These are phyloP conservation scores for Hermetia illucens DNA, from an alignment of 1,140 invertebrate genomes.

Conservation along the genomic window DNA sequence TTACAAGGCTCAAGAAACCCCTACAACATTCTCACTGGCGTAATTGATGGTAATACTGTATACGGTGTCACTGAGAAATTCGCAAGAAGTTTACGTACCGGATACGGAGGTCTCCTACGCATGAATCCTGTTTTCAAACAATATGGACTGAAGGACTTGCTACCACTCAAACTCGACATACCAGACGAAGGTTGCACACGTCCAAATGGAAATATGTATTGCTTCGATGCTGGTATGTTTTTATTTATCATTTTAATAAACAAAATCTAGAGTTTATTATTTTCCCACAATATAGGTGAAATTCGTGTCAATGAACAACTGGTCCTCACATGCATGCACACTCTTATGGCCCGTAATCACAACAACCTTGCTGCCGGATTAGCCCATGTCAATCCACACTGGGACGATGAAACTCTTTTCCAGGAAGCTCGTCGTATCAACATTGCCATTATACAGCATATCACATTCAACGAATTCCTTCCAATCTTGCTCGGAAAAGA, in stretches of 20 bases:
- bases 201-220: slow-evolving; percentile 75
- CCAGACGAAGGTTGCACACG: slow-evolving; percentile 87
- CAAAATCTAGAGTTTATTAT: neutral
- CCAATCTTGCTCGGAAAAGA: slow-evolving; percentile 87
- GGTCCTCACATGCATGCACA: slow-evolving; percentile 81
- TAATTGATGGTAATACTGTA: slow-evolving; percentile 70
- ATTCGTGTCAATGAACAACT: slow-evolving; percentile 89
- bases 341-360: slow-evolving; percentile 75
- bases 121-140: slow-evolving; percentile 82
- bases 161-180: slow-evolving; percentile 78
- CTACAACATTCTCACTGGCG: slow-evolving; percentile 70
- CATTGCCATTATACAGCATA: slow-evolving; percentile 82
- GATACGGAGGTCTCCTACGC: slow-evolving; percentile 60
- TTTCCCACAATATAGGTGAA: slow-evolving; percentile 48
- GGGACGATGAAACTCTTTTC: slow-evolving; percentile 89
- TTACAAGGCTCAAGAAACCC: slow-evolving; percentile 52
- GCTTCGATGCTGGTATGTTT: slow-evolving; percentile 69
- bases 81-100: slow-evolving; percentile 59
- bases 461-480: slow-evolving; percentile 89
- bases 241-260: slow-evolving; percentile 2
- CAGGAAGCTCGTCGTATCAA: slow-evolving; percentile 82
- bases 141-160: slow-evolving; percentile 74
- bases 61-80: slow-evolving; percentile 70
- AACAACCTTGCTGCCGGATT: slow-evolving; percentile 69
- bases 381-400: slow-evolving; percentile 74